Evolutionary conservation across 92 coral and sea anemone species (phyloP).

Genomic region (Phenganax subtilis): DNA sequence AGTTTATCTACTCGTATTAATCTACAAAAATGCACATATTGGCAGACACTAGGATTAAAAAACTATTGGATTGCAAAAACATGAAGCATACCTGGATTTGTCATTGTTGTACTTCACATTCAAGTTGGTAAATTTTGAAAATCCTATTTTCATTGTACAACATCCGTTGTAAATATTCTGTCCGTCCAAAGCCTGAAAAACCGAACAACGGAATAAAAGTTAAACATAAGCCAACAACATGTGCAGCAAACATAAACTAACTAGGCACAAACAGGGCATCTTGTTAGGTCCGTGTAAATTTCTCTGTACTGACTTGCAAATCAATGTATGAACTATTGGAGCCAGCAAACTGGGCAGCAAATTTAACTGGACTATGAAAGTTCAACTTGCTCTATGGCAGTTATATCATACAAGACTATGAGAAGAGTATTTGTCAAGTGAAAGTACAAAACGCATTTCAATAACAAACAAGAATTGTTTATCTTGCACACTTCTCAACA

Average conservation of each 20-base stretch:
- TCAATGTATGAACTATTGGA: constrained; percentile 34
- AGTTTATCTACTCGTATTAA: too few relatives aligned
- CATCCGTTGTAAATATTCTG: constrained; percentile 97
- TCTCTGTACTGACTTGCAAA: neutral
- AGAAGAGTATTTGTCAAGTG: constrained; percentile 26
- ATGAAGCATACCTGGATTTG: constrained; percentile 65
- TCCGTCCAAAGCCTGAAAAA: constrained; percentile 78
- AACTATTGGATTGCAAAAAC: neutral
- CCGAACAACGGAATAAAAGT: neutral
- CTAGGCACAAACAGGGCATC: too few relatives aligned
- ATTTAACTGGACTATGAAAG: constrained; percentile 41
- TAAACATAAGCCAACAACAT: neutral
- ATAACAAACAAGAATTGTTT: constrained; percentile 26
- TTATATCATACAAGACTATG: neutral
- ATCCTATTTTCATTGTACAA: constrained; percentile 81
- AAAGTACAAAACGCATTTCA: constrained; percentile 14
- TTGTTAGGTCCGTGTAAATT: too few relatives aligned
- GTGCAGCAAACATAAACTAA: neutral
- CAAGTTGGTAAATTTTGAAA: constrained; percentile 69
- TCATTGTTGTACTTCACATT: constrained; percentile 93
- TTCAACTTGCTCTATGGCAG: constrained; percentile 2
- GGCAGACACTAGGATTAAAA: neutral
- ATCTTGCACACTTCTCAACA: constrained; percentile 33
- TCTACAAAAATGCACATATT: too few relatives aligned
- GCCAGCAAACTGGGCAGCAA: constrained; percentile 26